These are phyloP conservation scores for Pimephales promelas DNA, from an alignment of 2,113 vertebrate genomes.

Conservation along the genomic window DNA sequence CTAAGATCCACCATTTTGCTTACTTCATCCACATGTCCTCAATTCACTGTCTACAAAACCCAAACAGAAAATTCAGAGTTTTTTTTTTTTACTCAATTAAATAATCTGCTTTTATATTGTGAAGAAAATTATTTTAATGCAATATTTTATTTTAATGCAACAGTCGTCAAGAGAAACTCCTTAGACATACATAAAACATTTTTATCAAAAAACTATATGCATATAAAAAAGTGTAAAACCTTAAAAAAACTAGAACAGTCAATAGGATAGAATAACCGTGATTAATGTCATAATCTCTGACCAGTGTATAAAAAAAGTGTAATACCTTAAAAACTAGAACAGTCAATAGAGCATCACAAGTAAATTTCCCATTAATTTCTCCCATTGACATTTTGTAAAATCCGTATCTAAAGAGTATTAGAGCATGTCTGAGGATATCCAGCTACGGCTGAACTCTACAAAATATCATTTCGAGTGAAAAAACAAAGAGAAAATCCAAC, in stretches of 20 bases:
- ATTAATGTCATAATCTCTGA: neutral
- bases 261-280: neutral
- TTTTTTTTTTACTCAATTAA: neutral
- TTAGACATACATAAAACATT: neutral
- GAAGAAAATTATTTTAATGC: neutral
- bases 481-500: no score
- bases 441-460: no score
- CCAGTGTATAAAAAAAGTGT: no score
- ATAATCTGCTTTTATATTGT: neutral
- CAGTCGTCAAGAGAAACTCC: neutral
- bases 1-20: constrained; percentile 1
- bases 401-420: no score
- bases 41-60: neutral
- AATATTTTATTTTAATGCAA: neutral
- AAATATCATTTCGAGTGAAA: no score
- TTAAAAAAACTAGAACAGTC: neutral
- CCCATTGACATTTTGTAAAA: no score
- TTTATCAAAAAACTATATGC: neutral
- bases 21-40: neutral
- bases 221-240: neutral
- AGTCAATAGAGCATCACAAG: no score
- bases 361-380: no score
- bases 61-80: neutral
- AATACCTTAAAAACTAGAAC: no score
- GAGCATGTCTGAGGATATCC: no score